Evolutionary conservation across 2,797 vertebrate species (phyloP).

Genomic region (Eupleurogrammus muticus): DNA sequence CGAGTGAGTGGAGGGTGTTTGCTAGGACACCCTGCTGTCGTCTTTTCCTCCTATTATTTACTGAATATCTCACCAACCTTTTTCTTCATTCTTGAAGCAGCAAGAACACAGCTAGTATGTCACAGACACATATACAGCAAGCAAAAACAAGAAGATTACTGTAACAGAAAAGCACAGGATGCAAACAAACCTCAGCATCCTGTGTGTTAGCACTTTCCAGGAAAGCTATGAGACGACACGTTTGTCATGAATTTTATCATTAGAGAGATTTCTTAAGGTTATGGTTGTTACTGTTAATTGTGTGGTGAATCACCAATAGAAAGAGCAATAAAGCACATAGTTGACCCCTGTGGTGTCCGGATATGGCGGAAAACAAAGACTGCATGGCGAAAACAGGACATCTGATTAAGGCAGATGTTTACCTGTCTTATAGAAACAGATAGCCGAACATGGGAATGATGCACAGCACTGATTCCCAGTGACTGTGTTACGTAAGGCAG

Average conservation of each 20-base stretch:
- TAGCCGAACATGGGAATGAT: conserved; percentile 72
- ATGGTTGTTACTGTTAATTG: conserved; percentile 10
- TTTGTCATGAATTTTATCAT: background rate
- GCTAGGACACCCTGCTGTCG: conserved; percentile 45
- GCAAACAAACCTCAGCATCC: conserved; percentile 65
- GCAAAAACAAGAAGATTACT: conserved; percentile 32
- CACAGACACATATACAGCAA: conserved; percentile 55
- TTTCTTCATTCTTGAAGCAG: conserved; percentile 30
- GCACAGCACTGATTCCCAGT: conserved; percentile 69
- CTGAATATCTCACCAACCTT: conserved; percentile 12
- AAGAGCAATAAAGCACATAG: conserved; percentile 18
- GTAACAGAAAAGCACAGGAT: conserved; percentile 54
- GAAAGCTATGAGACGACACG: conserved; percentile 37
- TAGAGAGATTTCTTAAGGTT: background rate
- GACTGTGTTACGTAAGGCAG: conserved; percentile 46
- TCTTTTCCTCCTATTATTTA: conserved; percentile 65
- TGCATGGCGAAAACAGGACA: conserved; percentile 22
- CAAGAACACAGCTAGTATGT: conserved; percentile 34
- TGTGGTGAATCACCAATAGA: background rate
- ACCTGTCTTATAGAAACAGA: conserved; percentile 58
- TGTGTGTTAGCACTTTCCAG: conserved; percentile 50
- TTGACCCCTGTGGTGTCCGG: conserved; percentile 18
- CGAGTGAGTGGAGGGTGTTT: conserved; percentile 21
- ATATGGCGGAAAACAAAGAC: conserved; percentile 25
- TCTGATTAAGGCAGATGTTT: conserved; percentile 52